A percentile compares a stretch with the other conserved stretches of the same genome.
These are phyloP conservation scores for Myotis daubentonii DNA, from an alignment of 2,797 vertebrate genomes.

Conservation along the genomic window DNA sequence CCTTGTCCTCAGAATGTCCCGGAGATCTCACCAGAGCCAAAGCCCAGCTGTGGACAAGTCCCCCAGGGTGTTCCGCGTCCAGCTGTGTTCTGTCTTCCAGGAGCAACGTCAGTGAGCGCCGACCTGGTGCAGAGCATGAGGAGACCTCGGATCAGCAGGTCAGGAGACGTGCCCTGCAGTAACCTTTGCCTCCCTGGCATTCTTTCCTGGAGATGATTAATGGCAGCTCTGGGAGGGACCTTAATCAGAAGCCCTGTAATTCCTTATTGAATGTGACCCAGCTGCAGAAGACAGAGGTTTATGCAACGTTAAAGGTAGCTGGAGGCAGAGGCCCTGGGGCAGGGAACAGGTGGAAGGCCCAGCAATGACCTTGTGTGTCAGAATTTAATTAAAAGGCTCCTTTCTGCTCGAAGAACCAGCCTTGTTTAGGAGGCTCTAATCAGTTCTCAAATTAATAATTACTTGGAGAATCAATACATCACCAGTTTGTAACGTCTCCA, in stretches of 20 bases:
- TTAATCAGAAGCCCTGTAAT: conserved; percentile 26
- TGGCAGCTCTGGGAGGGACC: conserved; percentile 47
- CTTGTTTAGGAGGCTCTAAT: background rate
- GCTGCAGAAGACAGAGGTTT: conserved; percentile 50
- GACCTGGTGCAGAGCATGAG: conserved; percentile 72
- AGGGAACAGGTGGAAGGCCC: background rate
- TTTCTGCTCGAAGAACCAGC: background rate
- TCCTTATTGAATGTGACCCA: conserved; percentile 64
- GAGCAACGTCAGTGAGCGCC: conserved; percentile 76
- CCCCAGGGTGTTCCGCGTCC: background rate
- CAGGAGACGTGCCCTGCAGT: conserved; percentile 66
- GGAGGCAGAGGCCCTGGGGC: background rate
- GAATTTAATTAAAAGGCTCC: conserved; percentile 69
- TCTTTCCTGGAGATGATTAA: conserved; percentile 81
- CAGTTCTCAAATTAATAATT: conserved; percentile 39
- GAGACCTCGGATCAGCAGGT: conserved; percentile 78
- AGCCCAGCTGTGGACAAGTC: background rate
- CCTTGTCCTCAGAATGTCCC: background rate
- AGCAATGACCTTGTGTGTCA: conserved; percentile 1
- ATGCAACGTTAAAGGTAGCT: conserved; percentile 61
- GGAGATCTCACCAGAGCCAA: background rate
- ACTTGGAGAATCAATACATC: background rate
- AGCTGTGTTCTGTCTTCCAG: conserved; percentile 82
- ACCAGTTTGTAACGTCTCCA: background rate
- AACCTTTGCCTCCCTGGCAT: conserved; percentile 78